Conservation (phyloP, 2,888 invertebrate genomes). For the Erebia palarica region DNA sequence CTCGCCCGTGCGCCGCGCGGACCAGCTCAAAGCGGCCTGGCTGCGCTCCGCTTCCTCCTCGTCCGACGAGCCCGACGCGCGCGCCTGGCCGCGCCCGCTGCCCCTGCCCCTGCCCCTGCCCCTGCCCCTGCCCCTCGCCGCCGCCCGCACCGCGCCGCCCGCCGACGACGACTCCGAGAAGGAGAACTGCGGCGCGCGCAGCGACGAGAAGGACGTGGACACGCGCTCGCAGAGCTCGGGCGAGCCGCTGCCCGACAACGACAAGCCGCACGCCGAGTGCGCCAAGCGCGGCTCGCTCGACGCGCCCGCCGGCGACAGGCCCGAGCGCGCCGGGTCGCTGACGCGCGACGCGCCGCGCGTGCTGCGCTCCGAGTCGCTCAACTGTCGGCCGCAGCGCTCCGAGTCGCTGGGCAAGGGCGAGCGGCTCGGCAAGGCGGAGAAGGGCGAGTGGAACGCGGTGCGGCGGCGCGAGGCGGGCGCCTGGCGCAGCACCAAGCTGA, state of each 20-base stretch:
- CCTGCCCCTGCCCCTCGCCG: conserved; percentile 42
- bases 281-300: conserved; percentile 43
- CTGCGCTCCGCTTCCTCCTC: conserved; percentile 70
- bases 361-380: conserved; percentile 84
- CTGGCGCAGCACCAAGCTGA: conserved; percentile 84
- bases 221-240: conserved; percentile 84
- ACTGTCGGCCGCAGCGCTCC: conserved; percentile 68
- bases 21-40: conserved; percentile 74
- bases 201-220: conserved; percentile 89
- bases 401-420: conserved; percentile 60
- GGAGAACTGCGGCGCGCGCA: conserved; percentile 61
- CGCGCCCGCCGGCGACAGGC: conserved; percentile 58
- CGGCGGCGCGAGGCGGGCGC: conserved; percentile 83
- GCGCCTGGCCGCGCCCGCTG: conserved; percentile 45
- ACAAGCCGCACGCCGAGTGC: conserved; percentile 50
- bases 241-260: conserved; percentile 70
- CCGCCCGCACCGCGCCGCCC: conserved; percentile 41
- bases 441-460: conserved; percentile 87
- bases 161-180: conserved; percentile 68
- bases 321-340: conserved; percentile 83
- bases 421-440: conserved; percentile 84
- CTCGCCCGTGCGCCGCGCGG: conserved; percentile 50
- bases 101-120: conserved; percentile 60
- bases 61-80: conserved; percentile 61
- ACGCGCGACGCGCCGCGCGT: conserved; percentile 80